These are phyloP conservation scores for Leptinotarsa rubiginosa DNA, from an alignment of 2,888 invertebrate genomes.

Conservation along the genomic window DNA sequence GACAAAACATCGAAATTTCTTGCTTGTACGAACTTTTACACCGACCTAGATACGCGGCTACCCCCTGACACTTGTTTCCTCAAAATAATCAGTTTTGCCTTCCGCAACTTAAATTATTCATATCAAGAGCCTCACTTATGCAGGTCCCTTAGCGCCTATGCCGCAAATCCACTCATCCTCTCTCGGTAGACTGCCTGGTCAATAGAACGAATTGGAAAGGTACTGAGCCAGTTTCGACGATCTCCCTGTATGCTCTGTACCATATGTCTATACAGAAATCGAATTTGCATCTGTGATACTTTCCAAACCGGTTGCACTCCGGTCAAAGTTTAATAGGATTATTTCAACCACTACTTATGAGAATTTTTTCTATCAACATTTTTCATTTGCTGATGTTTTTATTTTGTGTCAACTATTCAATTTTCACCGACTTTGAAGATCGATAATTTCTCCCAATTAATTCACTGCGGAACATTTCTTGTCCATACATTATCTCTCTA, in stretches of 20 bases:
- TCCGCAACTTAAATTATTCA: conserved; percentile 1
- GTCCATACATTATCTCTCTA: not conserved
- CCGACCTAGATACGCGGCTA: not conserved
- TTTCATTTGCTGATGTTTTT: conserved; percentile 27
- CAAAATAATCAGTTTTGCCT: conserved; percentile 5
- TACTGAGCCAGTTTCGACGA: conserved; percentile 21
- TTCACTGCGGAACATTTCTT: not conserved
- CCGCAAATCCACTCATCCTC: conserved; percentile 1
- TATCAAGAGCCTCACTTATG: conserved; percentile 14
- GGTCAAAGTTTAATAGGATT: conserved; percentile 40
- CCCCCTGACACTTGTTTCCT: not conserved
- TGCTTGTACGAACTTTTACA: too few species aligned
- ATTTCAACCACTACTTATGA: conserved; percentile 34
- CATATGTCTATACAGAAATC: conserved; percentile 34
- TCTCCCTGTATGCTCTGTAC: conserved; percentile 24
- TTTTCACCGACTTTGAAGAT: conserved; percentile 9
- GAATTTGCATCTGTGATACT: conserved; percentile 44
- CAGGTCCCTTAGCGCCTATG: not conserved
- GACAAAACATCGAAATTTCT: too few species aligned
- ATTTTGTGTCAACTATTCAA: conserved; percentile 17
- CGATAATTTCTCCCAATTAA: conserved; percentile 16
- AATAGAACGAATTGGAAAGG: conserved; percentile 14
- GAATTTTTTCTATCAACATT: conserved; percentile 25
- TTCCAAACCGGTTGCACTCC: conserved; percentile 43
- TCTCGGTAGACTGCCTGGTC: not conserved